Evolutionary conservation across 2,888 invertebrate species (phyloP).

Genomic region (Amaurobius ferox): DNA sequence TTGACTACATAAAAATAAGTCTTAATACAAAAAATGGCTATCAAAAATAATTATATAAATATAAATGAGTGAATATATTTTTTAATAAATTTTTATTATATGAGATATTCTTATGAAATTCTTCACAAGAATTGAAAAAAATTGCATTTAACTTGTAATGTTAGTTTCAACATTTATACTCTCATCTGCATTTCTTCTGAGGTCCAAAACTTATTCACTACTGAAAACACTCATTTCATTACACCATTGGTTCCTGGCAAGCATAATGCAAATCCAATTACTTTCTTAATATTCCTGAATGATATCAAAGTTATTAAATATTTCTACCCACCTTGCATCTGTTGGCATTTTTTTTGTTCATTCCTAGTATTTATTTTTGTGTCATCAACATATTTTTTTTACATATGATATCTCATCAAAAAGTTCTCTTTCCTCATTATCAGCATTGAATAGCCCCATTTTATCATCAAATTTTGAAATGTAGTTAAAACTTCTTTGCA

Average conservation of each 20-base stretch:
- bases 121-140: conserved; percentile 3
- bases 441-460: background rate
- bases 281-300: background rate
- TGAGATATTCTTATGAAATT: background rate
- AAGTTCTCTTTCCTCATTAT: background rate
- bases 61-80: no score
- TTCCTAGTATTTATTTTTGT: background rate
- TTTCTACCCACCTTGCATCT: background rate
- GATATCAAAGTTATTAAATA: background rate
- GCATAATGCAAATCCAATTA: background rate
- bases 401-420: background rate
- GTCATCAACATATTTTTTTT: background rate
- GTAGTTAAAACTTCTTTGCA: background rate
- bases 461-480: background rate
- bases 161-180: background rate
- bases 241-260: background rate
- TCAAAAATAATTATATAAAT: no score
- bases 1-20: no score
- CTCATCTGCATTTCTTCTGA: background rate
- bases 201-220: background rate
- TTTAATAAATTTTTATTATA: background rate
- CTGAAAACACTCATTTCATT: background rate
- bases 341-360: background rate
- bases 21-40: no score
- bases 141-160: background rate